Conservation (phyloP, 2,888 invertebrate species). For the Phasia obesa region DNA sequence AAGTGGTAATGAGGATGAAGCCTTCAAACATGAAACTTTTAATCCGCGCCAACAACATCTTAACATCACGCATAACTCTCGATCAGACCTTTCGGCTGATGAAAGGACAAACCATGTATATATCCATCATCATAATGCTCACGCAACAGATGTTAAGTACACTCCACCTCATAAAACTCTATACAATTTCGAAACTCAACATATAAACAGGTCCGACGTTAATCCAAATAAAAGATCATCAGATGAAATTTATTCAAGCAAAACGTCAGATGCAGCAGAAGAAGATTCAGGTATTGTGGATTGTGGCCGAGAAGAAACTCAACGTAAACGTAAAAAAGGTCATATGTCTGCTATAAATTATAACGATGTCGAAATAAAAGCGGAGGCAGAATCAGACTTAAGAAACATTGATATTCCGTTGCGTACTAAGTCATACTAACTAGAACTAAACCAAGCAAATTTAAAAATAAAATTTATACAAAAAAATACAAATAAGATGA, state of each 20-base stretch:
- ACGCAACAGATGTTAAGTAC: constrained; percentile 46
- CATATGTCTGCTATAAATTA: constrained; percentile 13
- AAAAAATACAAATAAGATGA: not conserved
- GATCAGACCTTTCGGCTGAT: constrained; percentile 16
- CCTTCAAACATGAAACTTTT: constrained; percentile 20
- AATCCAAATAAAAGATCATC: constrained; percentile 38
- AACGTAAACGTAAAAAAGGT: constrained; percentile 44
- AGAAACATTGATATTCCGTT: constrained; percentile 43
- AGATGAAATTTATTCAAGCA: constrained; percentile 7
- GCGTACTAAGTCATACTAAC: constrained; percentile 58
- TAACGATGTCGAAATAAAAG: constrained; percentile 41
- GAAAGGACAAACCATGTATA: constrained; percentile 46
- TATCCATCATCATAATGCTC: constrained; percentile 34
- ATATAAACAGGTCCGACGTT: not conserved
- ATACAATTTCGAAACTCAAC: constrained; percentile 38
- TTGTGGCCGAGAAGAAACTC: constrained; percentile 29
- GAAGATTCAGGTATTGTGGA: constrained; percentile 30
- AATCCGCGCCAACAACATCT: constrained; percentile 24
- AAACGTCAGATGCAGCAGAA: constrained; percentile 14
- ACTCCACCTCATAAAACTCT: constrained; percentile 20
- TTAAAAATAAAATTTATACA: not conserved
- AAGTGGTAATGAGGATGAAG: constrained; percentile 13
- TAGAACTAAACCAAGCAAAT: too few species aligned
- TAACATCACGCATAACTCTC: constrained; percentile 13
- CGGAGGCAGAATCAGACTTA: constrained; percentile 39